Percentiles rank a stretch among this genome's conserved stretches.
phyloP scores from a whole-genome alignment of 30 jellyfish, hydroid and myxozoan species.

The Hydra vulgaris region DNA sequence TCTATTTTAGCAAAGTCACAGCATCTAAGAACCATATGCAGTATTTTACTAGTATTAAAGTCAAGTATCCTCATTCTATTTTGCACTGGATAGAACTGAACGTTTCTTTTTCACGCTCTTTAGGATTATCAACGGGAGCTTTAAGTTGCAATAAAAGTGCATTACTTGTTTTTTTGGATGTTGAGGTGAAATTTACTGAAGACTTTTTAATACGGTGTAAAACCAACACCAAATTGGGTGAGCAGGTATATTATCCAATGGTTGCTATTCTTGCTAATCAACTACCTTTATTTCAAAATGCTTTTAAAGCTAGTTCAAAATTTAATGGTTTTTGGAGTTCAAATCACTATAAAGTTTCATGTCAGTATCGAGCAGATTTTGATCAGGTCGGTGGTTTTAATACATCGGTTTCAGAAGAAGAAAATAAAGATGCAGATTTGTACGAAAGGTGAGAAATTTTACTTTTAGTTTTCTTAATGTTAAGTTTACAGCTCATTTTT shows the following conservation, averaged over 20 bases:
- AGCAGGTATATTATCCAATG: conserved; percentile 80
- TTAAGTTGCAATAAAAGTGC: conserved; percentile 53
- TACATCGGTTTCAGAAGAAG: conserved; percentile 96
- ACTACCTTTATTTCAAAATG: conserved; percentile 46
- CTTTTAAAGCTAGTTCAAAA: conserved; percentile 31
- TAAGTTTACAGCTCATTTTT: too few relatives aligned
- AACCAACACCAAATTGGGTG: conserved; percentile 53
- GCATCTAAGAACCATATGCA: conserved; percentile 46
- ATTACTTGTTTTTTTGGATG: conserved; percentile 80
- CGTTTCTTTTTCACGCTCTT: conserved; percentile 91
- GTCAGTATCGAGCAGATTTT: conserved; percentile 77
- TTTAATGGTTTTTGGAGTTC: conserved; percentile 92
- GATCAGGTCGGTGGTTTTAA: conserved; percentile 88
- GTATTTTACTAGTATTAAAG: conserved; percentile 21
- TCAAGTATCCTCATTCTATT: conserved; percentile 49
- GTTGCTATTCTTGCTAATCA: conserved; percentile 82
- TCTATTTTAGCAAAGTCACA: conserved; percentile 61
- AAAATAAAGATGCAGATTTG: conserved; percentile 84
- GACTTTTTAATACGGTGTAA: conserved; percentile 84
- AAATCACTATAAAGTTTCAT: conserved; percentile 82
- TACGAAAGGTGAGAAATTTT: conserved; percentile 55
- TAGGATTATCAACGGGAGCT: conserved; percentile 95
- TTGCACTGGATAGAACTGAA: conserved; percentile 73
- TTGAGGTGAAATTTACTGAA: conserved; percentile 56
- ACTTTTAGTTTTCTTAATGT: too few relatives aligned